These are phyloP conservation scores for Tapirus terrestris DNA, from an alignment of 2,113 vertebrate species.

Conservation along the genomic window DNA sequence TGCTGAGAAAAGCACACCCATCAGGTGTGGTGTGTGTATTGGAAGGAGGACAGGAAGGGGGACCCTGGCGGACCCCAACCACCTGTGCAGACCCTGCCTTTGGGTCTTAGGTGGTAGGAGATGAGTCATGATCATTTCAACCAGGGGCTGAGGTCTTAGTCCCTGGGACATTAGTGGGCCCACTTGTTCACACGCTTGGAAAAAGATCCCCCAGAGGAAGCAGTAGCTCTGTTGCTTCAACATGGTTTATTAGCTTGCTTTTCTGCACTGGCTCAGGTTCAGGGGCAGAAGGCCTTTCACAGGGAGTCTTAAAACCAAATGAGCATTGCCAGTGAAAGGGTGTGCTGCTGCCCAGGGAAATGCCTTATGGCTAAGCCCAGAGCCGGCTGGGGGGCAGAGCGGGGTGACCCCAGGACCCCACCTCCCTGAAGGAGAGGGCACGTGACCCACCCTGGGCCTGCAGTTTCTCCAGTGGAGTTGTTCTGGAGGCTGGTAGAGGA, in stretches of 20 bases:
- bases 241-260: conserved; percentile 56
- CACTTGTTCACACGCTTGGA: neutral
- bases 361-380: neutral
- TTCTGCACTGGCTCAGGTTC: neutral
- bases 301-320: neutral
- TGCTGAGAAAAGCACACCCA: neutral
- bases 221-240: neutral
- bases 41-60: neutral
- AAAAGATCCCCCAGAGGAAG: neutral
- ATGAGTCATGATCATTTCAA: neutral
- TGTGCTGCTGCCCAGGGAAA: neutral
- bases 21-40: neutral
- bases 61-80: neutral
- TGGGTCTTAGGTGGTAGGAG: neutral
- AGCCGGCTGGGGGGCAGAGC: neutral
- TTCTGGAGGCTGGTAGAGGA: neutral
- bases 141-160: neutral
- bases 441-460: fast-evolving
- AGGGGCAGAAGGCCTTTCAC: neutral
- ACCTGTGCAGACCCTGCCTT: neutral
- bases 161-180: neutral
- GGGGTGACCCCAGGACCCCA: neutral
- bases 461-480: neutral
- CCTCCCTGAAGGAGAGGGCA: neutral
- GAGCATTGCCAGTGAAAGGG: neutral